Evolutionary conservation across 92 coral and sea anemone genomes (phyloP).

Genomic region (Phenganax stokvisi): DNA sequence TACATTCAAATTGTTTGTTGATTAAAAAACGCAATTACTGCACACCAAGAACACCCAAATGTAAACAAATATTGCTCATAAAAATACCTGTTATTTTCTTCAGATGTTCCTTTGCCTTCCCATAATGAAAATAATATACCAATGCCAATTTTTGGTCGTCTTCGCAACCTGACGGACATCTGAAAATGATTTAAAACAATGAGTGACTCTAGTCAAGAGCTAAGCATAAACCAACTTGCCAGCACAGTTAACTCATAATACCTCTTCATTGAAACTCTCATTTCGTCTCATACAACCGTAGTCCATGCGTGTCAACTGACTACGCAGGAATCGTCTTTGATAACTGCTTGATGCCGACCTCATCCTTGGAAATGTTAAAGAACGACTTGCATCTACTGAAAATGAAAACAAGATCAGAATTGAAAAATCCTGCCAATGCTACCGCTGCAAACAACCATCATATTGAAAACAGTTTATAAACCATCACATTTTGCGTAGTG

Average conservation of each 20-base stretch:
- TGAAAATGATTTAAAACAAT: constrained; percentile 17
- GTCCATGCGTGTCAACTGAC: constrained; percentile 89
- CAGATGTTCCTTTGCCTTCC: constrained; percentile 45
- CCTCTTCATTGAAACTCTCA: constrained; percentile 73
- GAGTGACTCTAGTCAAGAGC: too few species aligned
- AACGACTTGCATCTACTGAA: neutral
- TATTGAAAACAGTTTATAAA: neutral
- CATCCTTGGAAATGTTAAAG: constrained; percentile 29
- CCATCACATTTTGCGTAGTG: neutral
- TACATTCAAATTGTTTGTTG: too few species aligned
- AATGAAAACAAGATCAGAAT: neutral
- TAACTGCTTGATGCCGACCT: constrained; percentile 74
- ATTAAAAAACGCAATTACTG: neutral
- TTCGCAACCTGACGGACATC: constrained; percentile 69
- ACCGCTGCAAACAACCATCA: constrained; percentile 40
- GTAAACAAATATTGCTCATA: neutral
- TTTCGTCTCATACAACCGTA: constrained; percentile 60
- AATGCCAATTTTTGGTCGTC: constrained; percentile 85
- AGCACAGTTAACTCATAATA: neutral
- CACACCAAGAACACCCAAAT: neutral
- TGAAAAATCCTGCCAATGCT: constrained; percentile 43
- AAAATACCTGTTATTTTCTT: constrained; percentile 68
- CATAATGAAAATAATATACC: constrained; percentile 76
- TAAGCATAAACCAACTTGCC: too few species aligned
- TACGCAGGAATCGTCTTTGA: constrained; percentile 78